These are phyloP conservation scores for Python bivittatus DNA, from an alignment of 2,113 vertebrate genomes.

Conservation along the genomic window DNA sequence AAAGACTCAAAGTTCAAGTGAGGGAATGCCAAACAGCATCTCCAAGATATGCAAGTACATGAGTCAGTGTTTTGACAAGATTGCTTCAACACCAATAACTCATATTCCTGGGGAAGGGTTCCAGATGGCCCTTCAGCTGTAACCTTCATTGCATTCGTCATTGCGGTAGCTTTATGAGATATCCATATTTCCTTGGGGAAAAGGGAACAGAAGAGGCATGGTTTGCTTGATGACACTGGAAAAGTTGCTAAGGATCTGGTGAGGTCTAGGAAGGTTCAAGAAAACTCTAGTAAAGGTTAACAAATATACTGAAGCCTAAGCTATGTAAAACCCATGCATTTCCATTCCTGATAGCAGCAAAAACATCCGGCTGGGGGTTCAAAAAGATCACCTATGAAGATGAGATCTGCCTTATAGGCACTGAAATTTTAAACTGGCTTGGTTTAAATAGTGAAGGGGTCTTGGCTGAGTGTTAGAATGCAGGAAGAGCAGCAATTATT, in stretches of 20 bases:
- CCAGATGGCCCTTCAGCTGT: constrained; percentile 19
- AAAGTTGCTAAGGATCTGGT: not conserved
- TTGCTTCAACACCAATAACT: constrained; percentile 12
- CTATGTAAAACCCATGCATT: not conserved
- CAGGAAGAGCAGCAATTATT: too few relatives aligned
- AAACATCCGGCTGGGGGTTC: not conserved
- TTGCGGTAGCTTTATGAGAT: not conserved
- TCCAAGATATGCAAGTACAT: constrained; percentile 51
- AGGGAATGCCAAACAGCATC: constrained; percentile 56
- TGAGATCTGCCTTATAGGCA: not conserved
- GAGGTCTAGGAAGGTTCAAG: not conserved
- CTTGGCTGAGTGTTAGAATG: too few relatives aligned
- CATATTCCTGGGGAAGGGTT: not conserved
- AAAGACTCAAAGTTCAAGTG: constrained; percentile 57
- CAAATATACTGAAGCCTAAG: too few relatives aligned
- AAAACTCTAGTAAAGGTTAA: not conserved
- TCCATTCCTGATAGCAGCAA: not conserved
- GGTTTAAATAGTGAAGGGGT: not conserved
- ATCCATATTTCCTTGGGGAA: not conserved
- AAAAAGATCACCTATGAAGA: not conserved
- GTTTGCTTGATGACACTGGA: not conserved
- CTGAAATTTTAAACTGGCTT: not conserved
- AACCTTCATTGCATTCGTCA: not conserved
- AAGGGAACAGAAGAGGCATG: not conserved
- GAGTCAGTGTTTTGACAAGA: constrained; percentile 54